Base-by-base conservation (phyloP, 2,113 vertebrate species). In the Chaenogobius annularis region DNA sequence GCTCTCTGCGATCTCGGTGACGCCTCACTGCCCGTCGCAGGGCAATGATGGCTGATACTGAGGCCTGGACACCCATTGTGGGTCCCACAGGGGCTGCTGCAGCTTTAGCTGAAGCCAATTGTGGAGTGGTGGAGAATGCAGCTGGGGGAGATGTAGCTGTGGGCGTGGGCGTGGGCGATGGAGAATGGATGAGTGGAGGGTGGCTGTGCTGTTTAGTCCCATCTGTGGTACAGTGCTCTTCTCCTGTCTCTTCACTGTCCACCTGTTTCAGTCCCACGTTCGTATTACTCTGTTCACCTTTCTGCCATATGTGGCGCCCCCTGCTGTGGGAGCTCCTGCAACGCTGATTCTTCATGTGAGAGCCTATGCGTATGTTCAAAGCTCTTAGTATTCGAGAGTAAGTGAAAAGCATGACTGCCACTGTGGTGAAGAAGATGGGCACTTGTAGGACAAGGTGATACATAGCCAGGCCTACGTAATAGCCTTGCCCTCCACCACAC, bases 351-450 rank as follows among this genome's bases (percentile, higher is more conserved):
- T 92, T 93, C 66, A 93, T 89, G 73, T 94, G 91, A n/a, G 92
- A 91, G 66, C 94, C 94, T 0, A 95, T 94, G 61, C 92, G 91
- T 69, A 94, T 94, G 85, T 93, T 94, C 68, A 96, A 87, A 35
- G 95, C 94, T 68, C 92, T 92, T 70, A 95, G 87, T 72, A 95
- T 95, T 43, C 90, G 89, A 37, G 86, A 92, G 77, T 94, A 94
- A 68, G 95, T 94, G 68, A 93, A 93, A 20, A 95, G 74, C 93
- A 94, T 93, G 66, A 92, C 94, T 0, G 79, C 90, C 50, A 93
- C 89, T 0, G 94, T 94, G 70, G 90, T 88, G 59, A 93, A 89
- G 85, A 95, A 94, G 69, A 93, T 89, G 52, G 95, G 95, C 14
- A 95, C 92, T 89, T 96, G 95, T 48, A 96, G 88, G 20, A 94